Conservation (phyloP, 2,797 vertebrate species). For the Acanthis flammea region DNA sequence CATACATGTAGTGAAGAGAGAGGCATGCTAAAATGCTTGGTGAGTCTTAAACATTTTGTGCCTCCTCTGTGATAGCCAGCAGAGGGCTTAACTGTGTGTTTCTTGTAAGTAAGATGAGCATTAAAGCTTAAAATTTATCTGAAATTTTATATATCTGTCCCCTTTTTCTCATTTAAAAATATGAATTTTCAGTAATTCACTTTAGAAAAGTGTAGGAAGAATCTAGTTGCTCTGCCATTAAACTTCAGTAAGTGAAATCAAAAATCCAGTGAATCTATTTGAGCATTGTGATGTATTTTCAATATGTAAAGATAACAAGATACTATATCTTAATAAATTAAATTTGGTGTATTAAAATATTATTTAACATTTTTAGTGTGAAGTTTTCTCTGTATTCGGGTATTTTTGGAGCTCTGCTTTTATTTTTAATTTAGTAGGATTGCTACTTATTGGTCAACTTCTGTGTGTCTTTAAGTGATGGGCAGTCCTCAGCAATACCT, state of each 20-base stretch:
- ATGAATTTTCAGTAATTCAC: background rate
- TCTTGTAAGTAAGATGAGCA: background rate
- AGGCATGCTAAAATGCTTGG: background rate
- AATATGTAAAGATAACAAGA: background rate
- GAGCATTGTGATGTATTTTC: background rate
- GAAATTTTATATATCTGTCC: background rate
- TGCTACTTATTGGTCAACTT: background rate
- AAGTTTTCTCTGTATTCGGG: background rate
- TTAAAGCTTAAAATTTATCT: background rate
- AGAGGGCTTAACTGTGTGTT: constrained; percentile 46
- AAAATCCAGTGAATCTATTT: background rate
- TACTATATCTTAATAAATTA: background rate
- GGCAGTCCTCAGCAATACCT: constrained; percentile 96
- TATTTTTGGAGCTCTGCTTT: background rate
- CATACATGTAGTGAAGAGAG: background rate
- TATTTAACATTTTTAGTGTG: background rate
- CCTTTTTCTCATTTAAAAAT: background rate
- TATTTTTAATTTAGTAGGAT: background rate
- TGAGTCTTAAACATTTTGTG: background rate
- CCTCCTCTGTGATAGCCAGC: constrained; percentile 5
- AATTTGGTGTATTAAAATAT: background rate
- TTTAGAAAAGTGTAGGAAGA: background rate
- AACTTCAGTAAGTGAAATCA: background rate
- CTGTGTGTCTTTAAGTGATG: constrained; percentile 82
- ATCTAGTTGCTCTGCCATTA: background rate